A percentile compares a stretch with the other conserved stretches of the same genome.
Evolutionary conservation across 1,140 invertebrate species (phyloP).

Genomic region (Diabrotica virgifera): DNA sequence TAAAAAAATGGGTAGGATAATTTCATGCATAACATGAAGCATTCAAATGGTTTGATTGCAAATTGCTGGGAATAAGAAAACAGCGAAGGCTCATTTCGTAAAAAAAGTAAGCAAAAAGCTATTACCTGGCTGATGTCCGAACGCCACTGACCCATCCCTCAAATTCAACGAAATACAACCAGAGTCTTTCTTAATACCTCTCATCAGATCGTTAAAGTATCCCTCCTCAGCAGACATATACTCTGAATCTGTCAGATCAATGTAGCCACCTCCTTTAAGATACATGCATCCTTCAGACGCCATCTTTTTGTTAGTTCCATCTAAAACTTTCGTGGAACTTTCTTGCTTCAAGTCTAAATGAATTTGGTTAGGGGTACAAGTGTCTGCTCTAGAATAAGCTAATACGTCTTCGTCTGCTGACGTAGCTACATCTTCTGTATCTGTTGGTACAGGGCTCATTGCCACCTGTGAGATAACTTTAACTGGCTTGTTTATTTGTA

Average conservation of each 20-base stretch:
- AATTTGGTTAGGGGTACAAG: constrained; percentile 36
- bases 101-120: not conserved
- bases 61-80: too few relatives aligned
- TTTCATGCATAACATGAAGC: too few relatives aligned
- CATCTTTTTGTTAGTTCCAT: constrained; percentile 46
- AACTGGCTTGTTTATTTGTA: constrained; percentile 20
- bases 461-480: not conserved
- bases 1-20: too few relatives aligned
- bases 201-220: not conserved
- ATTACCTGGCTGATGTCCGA: constrained; percentile 24
- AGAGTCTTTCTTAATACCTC: constrained; percentile 5
- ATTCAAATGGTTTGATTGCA: too few relatives aligned
- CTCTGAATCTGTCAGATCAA: constrained; percentile 54
- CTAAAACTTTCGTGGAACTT: constrained; percentile 49
- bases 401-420: constrained; percentile 52
- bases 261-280: constrained; percentile 49
- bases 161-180: constrained; percentile 18
- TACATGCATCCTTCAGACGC: constrained; percentile 48
- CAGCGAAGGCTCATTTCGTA: too few relatives aligned
- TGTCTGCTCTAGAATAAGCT: constrained; percentile 32
- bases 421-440: constrained; percentile 54
- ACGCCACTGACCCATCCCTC: constrained; percentile 9
- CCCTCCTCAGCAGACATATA: constrained; percentile 42
- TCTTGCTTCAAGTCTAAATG: constrained; percentile 47
- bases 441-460: constrained; percentile 45